Evolutionary conservation across 2,797 vertebrate genomes (phyloP).

Genomic region (Anguilla obscura): DNA sequence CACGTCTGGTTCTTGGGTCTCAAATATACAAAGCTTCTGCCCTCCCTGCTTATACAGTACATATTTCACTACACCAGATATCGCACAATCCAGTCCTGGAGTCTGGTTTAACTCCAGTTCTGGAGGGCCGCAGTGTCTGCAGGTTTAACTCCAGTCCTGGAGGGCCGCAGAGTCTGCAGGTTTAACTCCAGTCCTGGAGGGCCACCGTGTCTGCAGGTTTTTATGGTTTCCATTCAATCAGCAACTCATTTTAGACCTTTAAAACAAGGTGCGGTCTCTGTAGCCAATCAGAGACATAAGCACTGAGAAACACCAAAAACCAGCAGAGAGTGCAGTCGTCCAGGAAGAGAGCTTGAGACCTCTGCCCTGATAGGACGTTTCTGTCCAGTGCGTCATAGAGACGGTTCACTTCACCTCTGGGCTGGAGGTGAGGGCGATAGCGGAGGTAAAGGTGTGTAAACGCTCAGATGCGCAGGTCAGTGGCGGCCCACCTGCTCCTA

Average conservation of each 20-base stretch:
- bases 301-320: too few species aligned
- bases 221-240: too few species aligned
- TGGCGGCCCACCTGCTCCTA: constrained; percentile 68
- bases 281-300: neutral
- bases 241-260: neutral
- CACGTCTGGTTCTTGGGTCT: too few species aligned
- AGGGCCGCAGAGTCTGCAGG: too few species aligned
- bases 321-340: too few species aligned
- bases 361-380: neutral
- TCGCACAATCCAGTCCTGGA: too few species aligned
- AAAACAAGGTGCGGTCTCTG: constrained; percentile 5
- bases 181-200: neutral
- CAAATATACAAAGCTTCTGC: too few species aligned
- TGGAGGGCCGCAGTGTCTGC: neutral
- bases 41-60: neutral
- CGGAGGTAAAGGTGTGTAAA: neutral
- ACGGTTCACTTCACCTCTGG: too few species aligned
- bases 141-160: too few species aligned
- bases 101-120: neutral
- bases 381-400: too few species aligned
- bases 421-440: constrained; percentile 28
- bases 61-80: neutral
- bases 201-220: too few species aligned
- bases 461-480: constrained; percentile 75
- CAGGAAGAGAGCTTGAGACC: too few species aligned